Evolutionary conservation across 2,797 vertebrate species (phyloP).

Genomic region (Oophaga sylvatica): DNA sequence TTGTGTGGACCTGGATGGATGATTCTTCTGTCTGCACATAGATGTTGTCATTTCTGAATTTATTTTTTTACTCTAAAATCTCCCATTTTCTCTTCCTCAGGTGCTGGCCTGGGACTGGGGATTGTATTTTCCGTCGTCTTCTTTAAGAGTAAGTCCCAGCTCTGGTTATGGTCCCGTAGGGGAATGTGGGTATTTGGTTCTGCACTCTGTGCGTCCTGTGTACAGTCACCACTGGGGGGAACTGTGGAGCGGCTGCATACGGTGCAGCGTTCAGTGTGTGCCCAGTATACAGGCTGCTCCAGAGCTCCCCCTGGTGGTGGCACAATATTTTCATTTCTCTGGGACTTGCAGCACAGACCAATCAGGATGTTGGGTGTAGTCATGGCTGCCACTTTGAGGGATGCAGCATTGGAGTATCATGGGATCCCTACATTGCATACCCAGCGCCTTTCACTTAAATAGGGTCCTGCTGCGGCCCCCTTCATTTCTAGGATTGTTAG

Average conservation of each 20-base stretch:
- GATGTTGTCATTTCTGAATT: background rate
- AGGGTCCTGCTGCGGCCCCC: too few species aligned
- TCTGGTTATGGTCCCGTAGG: background rate
- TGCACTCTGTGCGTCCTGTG: background rate
- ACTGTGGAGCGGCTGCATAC: background rate
- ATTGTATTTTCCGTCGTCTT: conserved; percentile 85
- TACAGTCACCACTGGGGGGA: background rate
- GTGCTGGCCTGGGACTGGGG: conserved; percentile 86
- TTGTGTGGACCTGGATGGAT: background rate
- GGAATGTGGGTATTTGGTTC: too few species aligned
- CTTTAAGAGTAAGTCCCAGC: conserved; percentile 88
- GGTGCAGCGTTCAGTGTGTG: background rate
- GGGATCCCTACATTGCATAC: too few species aligned
- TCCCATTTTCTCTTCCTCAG: conserved; percentile 67
- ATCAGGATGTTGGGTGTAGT: background rate
- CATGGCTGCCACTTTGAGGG: background rate
- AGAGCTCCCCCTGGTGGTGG: background rate
- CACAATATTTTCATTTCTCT: background rate
- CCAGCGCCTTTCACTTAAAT: too few species aligned
- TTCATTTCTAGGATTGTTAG: too few species aligned
- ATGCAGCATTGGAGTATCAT: background rate
- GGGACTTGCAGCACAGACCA: background rate
- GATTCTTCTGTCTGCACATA: background rate
- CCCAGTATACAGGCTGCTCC: background rate
- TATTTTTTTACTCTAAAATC: background rate